Conservation (phyloP, 2,797 vertebrate species). For the Zenarchopterus dispar region DNA sequence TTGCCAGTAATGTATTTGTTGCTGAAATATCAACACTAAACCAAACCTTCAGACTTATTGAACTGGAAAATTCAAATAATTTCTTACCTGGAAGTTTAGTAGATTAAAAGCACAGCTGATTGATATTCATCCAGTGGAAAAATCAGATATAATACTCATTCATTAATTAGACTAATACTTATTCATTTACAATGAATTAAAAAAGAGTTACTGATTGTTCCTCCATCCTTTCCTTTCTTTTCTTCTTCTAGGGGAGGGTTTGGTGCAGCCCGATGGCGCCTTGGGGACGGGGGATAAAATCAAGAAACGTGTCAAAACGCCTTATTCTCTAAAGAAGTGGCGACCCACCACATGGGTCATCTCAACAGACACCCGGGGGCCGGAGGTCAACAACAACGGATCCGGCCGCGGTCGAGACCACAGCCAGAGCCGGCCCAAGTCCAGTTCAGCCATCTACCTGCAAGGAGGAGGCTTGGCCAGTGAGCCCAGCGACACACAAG, state of each 20-base stretch:
- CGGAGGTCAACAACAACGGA: slow-evolving; percentile 89
- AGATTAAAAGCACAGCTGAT: too few relatives aligned
- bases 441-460: slow-evolving; percentile 91
- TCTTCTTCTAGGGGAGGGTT: slow-evolving; percentile 80
- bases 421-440: slow-evolving; percentile 86
- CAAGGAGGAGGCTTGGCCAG: slow-evolving; percentile 86
- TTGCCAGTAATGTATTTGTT: too few relatives aligned
- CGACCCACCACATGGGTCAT: slow-evolving; percentile 98
- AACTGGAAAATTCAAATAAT: too few relatives aligned
- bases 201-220: not conserved
- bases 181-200: too few relatives aligned
- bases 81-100: too few relatives aligned
- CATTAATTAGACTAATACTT: too few relatives aligned
- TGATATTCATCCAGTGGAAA: too few relatives aligned
- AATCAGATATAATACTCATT: too few relatives aligned
- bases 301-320: slow-evolving; percentile 98
- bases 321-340: slow-evolving; percentile 97
- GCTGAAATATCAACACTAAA: too few relatives aligned
- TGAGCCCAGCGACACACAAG: slow-evolving; percentile 88
- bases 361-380: slow-evolving; percentile 89
- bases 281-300: slow-evolving; percentile 94
- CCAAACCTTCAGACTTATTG: too few relatives aligned
- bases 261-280: slow-evolving; percentile 83
- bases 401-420: slow-evolving; percentile 64
- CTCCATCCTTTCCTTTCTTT: not conserved